Base-by-base conservation (phyloP, 2,113 vertebrate genomes). In the Gallinago media region DNA sequence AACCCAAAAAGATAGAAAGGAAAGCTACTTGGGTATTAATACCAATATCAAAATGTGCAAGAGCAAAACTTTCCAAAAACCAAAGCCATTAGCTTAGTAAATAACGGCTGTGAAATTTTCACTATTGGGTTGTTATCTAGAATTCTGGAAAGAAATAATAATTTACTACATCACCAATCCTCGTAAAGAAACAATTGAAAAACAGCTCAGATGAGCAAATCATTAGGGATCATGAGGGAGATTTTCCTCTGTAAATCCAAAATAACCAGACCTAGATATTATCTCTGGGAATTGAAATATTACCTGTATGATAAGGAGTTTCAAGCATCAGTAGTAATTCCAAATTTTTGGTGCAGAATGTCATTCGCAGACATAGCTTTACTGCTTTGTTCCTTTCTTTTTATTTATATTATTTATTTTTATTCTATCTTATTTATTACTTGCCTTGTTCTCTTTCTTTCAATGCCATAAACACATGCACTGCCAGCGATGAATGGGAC, bases 71-170 rank as follows among this genome's bases (percentile, higher is more conserved):
- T 96, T 99, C 98, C 97, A 98, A 93, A 98, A 98, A 75, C 92
- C 52, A 98, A 97, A 34, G 97, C 98, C 80, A 96, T 95, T 65
- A 99, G 94, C 9, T 98, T 98, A 34, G 94, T 93, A 97, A 99
- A 98, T 11, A 98, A 93, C 70, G 97, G 97, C 83, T 97, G 97
- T 40, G 97, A 98, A 92, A 98, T 94, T 75, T 47, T 98, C 85
- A 80, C 97, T 44, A 98, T 96, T 13, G 98, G 98, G 78, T 99
- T 99, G 90, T 99, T 97, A 94, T 98, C 98, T 96, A 98, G 97
- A 88, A 99, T 97, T 94, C 98, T 99, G 95, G 79, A 80, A 96
- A 94, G 83, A 94, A 19, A 96, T 19, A 55, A 91, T 52, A 59
- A 59, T 85, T 50, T 82, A 73, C 87, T 91, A 36, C 50, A 5